Evolutionary conservation across 1,140 invertebrate genomes (phyloP).

Genomic region (Drosophila navojoa): DNA sequence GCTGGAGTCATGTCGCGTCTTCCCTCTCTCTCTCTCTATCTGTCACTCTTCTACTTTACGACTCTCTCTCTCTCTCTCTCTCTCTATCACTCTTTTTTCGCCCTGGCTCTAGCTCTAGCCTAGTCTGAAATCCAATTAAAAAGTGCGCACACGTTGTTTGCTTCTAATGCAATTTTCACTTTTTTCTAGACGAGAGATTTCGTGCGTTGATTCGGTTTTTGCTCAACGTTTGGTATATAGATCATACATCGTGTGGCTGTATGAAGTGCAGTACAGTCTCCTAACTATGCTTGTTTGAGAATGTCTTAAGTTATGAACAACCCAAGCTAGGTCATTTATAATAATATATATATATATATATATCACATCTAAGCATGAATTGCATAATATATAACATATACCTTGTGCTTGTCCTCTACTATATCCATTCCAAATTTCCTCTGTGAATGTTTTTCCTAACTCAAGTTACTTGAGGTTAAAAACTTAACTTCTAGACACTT

Average conservation of each 20-base stretch:
- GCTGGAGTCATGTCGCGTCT: slow-evolving; percentile 44
- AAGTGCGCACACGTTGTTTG: slow-evolving; percentile 60
- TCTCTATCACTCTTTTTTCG: not conserved
- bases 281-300: not conserved
- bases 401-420: too few relatives aligned
- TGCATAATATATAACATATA: too few relatives aligned
- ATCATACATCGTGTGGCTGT: not conserved
- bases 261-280: not conserved
- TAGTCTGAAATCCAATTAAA: slow-evolving; percentile 77
- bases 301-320: too few relatives aligned
- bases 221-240: not conserved
- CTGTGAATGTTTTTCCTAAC: too few relatives aligned
- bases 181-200: slow-evolving; percentile 29
- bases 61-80: not conserved
- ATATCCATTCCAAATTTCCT: too few relatives aligned
- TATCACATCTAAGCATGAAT: too few relatives aligned
- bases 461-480: not conserved
- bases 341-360: too few relatives aligned
- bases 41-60: too few relatives aligned
- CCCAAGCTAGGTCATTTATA: too few relatives aligned
- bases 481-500: not conserved
- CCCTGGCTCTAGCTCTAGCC: slow-evolving; percentile 3
- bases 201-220: slow-evolving; percentile 24
- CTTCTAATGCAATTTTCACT: slow-evolving; percentile 69
- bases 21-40: not conserved